A percentile compares a stretch with the other conserved stretches of the same genome.
Evolutionary conservation across 2,797 vertebrate genomes (phyloP).

Genomic region (Coluber constrictor): DNA sequence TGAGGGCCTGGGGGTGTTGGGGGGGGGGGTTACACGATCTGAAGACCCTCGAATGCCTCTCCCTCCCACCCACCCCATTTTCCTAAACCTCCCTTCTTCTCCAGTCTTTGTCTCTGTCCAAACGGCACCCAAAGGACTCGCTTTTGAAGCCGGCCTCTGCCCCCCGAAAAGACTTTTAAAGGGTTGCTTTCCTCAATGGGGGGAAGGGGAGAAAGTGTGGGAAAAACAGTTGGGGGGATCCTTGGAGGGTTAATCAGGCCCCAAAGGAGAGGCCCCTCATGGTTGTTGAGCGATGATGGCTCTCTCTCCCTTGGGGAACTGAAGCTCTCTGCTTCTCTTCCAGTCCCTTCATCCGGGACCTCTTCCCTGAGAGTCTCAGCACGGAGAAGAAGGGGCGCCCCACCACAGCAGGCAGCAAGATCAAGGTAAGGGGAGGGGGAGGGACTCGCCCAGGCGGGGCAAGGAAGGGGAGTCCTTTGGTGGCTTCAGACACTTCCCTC

Average conservation of each 20-base stretch:
- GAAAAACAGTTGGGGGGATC: too few species aligned
- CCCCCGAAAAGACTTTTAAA: neutral
- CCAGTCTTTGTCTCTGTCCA: neutral
- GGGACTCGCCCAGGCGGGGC: accelerated
- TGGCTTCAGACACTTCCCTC: accelerated
- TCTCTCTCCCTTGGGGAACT: neutral
- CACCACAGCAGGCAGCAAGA: constrained; percentile 77
- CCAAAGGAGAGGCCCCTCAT: neutral
- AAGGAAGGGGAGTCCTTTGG: neutral
- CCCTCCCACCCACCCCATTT: neutral
- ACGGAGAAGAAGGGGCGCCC: constrained; percentile 80
- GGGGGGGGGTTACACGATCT: neutral
- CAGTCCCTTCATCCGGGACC: constrained; percentile 76
- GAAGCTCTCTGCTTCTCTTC: neutral
- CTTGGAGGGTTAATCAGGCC: neutral
- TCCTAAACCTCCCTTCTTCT: too few species aligned
- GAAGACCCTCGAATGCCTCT: neutral
- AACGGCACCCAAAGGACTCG: too few species aligned
- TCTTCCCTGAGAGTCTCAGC: constrained; percentile 80
- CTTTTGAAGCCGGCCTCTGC: neutral
- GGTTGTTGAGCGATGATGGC: neutral
- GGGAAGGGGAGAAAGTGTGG: too few species aligned
- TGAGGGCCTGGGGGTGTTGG: neutral
- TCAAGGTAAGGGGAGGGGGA: constrained; percentile 70
- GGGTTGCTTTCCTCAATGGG: neutral